A percentile compares a stretch with the other conserved stretches of the same genome.
phyloP scores from a whole-genome alignment of 2,113 vertebrate species.

The Gymnorhina tibicen region DNA sequence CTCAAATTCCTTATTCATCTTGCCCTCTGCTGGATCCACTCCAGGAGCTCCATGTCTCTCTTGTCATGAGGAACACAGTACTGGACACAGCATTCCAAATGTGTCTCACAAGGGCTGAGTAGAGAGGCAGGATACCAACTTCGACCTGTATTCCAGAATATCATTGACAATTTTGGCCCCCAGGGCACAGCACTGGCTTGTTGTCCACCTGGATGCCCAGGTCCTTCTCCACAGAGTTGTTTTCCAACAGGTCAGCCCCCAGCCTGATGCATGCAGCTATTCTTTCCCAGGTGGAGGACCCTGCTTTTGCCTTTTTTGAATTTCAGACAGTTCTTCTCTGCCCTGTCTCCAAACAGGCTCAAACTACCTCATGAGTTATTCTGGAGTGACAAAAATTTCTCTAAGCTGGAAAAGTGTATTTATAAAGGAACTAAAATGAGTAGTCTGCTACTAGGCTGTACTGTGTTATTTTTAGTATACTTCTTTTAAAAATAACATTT shows the following conservation, averaged over 20 bases:
- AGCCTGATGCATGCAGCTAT: neutral
- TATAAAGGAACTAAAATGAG: slow-evolving; percentile 15
- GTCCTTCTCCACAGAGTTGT: neutral
- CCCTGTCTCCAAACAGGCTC: neutral
- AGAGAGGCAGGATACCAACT: neutral
- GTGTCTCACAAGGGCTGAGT: neutral
- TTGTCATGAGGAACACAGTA: neutral
- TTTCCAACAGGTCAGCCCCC: neutral
- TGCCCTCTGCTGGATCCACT: neutral
- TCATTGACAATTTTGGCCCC: neutral
- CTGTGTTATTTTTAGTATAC: slow-evolving; percentile 5
- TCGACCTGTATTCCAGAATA: neutral
- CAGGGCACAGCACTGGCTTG: neutral
- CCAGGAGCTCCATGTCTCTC: neutral
- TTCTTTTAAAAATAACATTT: slow-evolving; percentile 17
- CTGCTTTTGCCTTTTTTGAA: neutral
- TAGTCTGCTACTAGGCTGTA: neutral
- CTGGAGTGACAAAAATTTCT: neutral
- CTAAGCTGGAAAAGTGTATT: neutral
- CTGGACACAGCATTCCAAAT: neutral
- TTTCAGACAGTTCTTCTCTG: neutral
- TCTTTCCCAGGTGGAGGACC: neutral
- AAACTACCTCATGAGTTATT: neutral
- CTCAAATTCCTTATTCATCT: neutral
- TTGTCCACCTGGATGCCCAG: neutral